Percentiles rank a stretch among this genome's conserved stretches.
These are phyloP conservation scores for Lates calcarifer DNA, from an alignment of 2,113 vertebrate genomes.

Conservation along the genomic window DNA sequence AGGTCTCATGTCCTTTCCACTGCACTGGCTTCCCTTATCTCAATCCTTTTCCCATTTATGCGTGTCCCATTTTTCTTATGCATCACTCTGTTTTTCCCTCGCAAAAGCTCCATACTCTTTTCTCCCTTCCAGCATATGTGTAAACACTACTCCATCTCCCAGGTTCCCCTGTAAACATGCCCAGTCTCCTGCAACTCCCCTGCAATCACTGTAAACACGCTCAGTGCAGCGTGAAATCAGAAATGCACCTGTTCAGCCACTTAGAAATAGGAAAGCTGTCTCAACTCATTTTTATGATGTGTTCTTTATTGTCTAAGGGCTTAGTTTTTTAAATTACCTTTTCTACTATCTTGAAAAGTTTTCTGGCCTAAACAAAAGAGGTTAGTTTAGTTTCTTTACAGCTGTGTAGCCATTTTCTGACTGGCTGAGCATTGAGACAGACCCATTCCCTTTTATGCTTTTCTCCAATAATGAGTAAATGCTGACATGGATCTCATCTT, in stretches of 20 bases:
- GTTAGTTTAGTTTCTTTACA: conserved; percentile 58
- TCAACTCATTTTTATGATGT: conserved; percentile 82
- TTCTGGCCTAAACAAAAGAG: conserved; percentile 60
- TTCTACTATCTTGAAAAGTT: conserved; percentile 70
- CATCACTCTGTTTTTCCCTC: conserved; percentile 53
- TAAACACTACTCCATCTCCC: conserved; percentile 80
- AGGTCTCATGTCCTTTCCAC: conserved; percentile 70
- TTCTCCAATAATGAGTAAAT: conserved; percentile 48
- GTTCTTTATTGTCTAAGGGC: conserved; percentile 80
- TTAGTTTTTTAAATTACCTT: conserved; percentile 75
- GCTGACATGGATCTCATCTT: conserved; percentile 44
- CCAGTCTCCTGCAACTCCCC: conserved; percentile 79
- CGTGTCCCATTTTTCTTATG: conserved; percentile 57
- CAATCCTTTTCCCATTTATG: conserved; percentile 53
- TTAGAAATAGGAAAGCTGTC: conserved; percentile 84
- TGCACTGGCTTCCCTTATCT: conserved; percentile 60
- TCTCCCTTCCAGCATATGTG: conserved; percentile 70
- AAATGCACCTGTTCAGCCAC: conserved; percentile 86
- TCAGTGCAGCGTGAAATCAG: conserved; percentile 85
- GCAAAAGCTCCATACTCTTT: conserved; percentile 49
- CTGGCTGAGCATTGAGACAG: conserved; percentile 43
- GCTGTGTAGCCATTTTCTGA: conserved; percentile 56
- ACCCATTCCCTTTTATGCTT: conserved; percentile 37
- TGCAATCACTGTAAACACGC: conserved; percentile 85
- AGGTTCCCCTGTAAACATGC: conserved; percentile 79